Conservation (phyloP, 2,888 invertebrate genomes). For the Merodon equestris region DNA sequence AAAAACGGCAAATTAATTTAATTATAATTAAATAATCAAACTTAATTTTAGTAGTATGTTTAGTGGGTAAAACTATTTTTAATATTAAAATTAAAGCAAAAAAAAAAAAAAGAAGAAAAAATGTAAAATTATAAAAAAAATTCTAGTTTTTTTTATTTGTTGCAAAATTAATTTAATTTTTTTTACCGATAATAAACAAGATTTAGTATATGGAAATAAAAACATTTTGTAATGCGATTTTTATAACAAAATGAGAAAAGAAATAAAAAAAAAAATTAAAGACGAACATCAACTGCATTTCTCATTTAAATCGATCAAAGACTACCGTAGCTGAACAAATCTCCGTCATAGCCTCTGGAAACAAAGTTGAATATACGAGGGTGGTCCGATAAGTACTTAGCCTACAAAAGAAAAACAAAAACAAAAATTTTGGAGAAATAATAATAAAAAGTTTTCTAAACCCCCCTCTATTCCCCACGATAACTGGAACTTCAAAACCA, state of each 20-base stretch:
- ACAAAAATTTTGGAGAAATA: conserved; percentile 20
- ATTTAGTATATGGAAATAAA: no score
- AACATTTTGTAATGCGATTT: conserved; percentile 8
- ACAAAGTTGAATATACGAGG: conserved; percentile 41
- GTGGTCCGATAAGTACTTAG: no score
- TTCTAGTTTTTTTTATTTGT: conserved; percentile 48
- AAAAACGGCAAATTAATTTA: conserved; percentile 45
- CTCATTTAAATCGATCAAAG: neutral
- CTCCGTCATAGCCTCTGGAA: no score
- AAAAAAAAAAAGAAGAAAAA: conserved; percentile 40
- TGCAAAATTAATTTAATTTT: conserved; percentile 25
- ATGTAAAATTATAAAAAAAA: conserved; percentile 37
- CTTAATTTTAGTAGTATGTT: conserved; percentile 64
- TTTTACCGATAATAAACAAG: neutral
- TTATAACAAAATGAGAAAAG: conserved; percentile 8
- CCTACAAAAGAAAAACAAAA: conserved; percentile 9
- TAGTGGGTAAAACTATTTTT: conserved; percentile 63
- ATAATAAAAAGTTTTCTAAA: no score
- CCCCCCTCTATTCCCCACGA: no score
- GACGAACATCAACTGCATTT: neutral
- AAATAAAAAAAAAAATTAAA: conserved; percentile 1
- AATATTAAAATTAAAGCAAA: conserved; percentile 31
- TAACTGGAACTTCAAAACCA: no score
- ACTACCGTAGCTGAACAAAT: no score
- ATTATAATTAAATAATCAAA: conserved; percentile 67